Conservation (phyloP, 2,797 vertebrate genomes). For the Simalia tracyae region DNA sequence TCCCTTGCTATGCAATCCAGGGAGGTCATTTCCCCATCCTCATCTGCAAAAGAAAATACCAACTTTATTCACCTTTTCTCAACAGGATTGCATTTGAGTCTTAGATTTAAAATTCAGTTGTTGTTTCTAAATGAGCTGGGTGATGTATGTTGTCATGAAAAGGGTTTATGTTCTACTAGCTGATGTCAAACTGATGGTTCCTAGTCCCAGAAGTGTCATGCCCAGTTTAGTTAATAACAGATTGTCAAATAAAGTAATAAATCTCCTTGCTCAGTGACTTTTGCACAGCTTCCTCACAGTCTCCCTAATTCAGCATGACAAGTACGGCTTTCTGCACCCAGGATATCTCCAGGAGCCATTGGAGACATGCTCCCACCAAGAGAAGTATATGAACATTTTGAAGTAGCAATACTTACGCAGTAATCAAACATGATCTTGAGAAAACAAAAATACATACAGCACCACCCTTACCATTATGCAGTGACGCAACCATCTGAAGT, state of each 20-base stretch:
- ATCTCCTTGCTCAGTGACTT: slow-evolving; percentile 80
- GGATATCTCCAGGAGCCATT: slow-evolving; percentile 58
- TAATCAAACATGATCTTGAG: slow-evolving; percentile 62
- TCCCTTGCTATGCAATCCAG: slow-evolving; percentile 41
- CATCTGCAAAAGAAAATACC: slow-evolving; percentile 25
- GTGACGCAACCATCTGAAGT: too few relatives aligned
- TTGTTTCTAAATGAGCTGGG: slow-evolving; percentile 46
- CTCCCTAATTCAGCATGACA: slow-evolving; percentile 76
- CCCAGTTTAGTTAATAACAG: slow-evolving; percentile 79
- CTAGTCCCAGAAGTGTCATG: slow-evolving; percentile 80
- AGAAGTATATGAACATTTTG: neutral
- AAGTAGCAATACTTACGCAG: slow-evolving; percentile 47
- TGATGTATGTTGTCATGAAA: slow-evolving; percentile 63
- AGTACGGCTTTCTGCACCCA: slow-evolving; percentile 70
- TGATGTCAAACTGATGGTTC: slow-evolving; percentile 75
- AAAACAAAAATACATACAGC: slow-evolving; percentile 27
- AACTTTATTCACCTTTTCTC: slow-evolving; percentile 33
- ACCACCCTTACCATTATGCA: too few relatives aligned
- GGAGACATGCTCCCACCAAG: slow-evolving; percentile 67
- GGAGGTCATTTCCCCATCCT: slow-evolving; percentile 39
- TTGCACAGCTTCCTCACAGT: slow-evolving; percentile 61
- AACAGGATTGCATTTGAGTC: slow-evolving; percentile 33
- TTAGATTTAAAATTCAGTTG: slow-evolving; percentile 27
- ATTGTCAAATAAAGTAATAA: slow-evolving; percentile 83
- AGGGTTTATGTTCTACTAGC: slow-evolving; percentile 65